Conservation (phyloP, 1,140 invertebrate species). For the Gonioctena quinquepunctata region DNA sequence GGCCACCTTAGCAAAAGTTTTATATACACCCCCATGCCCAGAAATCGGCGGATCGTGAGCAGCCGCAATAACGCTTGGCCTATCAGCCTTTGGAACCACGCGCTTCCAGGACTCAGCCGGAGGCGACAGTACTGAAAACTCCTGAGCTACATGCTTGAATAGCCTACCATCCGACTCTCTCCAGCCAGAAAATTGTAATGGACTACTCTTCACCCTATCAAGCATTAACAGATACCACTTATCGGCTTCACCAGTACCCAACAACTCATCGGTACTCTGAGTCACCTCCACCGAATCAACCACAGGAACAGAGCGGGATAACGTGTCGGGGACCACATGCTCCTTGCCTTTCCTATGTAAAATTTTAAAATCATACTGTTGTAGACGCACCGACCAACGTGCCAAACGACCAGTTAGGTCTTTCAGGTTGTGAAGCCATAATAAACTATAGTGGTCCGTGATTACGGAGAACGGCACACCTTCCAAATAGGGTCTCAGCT, state of each 20-base stretch:
- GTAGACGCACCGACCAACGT: constrained; percentile 1
- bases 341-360: constrained; percentile 15
- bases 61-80: constrained; percentile 23
- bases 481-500: constrained; percentile 50
- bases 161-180: neutral
- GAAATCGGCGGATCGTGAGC: constrained; percentile 23
- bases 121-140: neutral
- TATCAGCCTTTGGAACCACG: constrained; percentile 33
- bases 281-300: neutral
- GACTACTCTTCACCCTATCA: neutral
- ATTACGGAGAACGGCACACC: constrained; percentile 51
- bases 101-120: constrained; percentile 33
- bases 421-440: constrained; percentile 47
- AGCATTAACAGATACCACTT: neutral
- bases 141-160: neutral
- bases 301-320: constrained; percentile 6
- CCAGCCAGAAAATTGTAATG: neutral
- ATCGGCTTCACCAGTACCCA: neutral
- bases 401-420: constrained; percentile 34
- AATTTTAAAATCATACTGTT: neutral
- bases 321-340: constrained; percentile 5
- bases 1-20: constrained; percentile 27
- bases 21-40: constrained; percentile 36
- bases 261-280: neutral
- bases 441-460: constrained; percentile 56